Percentiles rank a stretch among this genome's conserved stretches.
Conservation (phyloP, 2,888 invertebrate genomes). For the Xylota sylvarum region DNA sequence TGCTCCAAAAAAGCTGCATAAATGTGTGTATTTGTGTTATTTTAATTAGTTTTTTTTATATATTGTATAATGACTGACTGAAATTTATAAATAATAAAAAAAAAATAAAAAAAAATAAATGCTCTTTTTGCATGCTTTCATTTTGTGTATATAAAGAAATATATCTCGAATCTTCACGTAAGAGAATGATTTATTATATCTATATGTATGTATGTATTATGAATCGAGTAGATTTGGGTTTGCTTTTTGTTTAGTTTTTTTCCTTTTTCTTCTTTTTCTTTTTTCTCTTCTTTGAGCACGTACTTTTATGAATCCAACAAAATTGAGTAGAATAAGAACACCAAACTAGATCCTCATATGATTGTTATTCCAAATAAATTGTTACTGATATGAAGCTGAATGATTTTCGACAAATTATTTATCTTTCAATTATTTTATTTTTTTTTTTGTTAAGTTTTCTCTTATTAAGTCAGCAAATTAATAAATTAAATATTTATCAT, state of each 20-base stretch:
- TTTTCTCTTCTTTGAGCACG: slow-evolving; percentile 5
- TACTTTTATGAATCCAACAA: slow-evolving; percentile 5
- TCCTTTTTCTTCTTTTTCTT: not conserved
- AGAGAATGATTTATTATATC: slow-evolving; percentile 48
- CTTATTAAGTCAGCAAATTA: not conserved
- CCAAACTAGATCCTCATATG: not conserved
- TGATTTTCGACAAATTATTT: not conserved
- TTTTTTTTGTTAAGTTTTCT: slow-evolving; percentile 5
- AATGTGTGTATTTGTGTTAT: slow-evolving; percentile 66
- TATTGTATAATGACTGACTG: not conserved
- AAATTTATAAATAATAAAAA: not conserved
- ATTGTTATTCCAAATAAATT: slow-evolving; percentile 5
- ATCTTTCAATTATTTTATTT: not conserved
- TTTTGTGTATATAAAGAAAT: slow-evolving; percentile 54
- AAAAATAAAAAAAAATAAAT: slow-evolving; percentile 15
- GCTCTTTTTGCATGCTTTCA: slow-evolving; percentile 56
- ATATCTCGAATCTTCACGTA: slow-evolving; percentile 61
- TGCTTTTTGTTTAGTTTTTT: not conserved
- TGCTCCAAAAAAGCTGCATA: slow-evolving; percentile 58
- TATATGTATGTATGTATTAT: not conserved
- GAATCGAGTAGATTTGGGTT: slow-evolving; percentile 1
- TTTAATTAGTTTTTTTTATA: not conserved
- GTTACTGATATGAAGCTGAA: not conserved
- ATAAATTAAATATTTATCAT: slow-evolving; percentile 1
- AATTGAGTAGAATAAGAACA: not conserved